Evolutionary conservation across 2,888 invertebrate species (phyloP), one percentile per base, ranked within the genome.

Genomic region (Laothoe populi): DNA sequence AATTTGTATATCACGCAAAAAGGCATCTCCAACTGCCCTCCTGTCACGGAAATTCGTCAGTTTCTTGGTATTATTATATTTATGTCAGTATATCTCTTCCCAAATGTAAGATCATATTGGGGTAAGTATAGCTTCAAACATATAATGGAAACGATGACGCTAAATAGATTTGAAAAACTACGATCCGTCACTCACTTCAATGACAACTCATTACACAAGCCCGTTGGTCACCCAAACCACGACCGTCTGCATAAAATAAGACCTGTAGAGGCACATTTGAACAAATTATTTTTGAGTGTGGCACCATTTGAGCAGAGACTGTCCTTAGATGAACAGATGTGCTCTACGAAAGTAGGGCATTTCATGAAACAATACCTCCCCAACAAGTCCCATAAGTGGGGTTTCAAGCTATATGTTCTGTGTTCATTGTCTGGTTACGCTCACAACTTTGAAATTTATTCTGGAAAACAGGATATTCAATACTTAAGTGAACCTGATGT

Each of bases 61-160:
- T 76, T 73, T 64, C 68, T 74, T 26, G 72, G 69, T 24, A 72
- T 77, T 69, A 61, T 73, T 66, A 66, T 77, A 69, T 74, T 62
- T 60, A 75, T 73, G 70, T 71, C 71, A 59, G 73, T 77, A 42
- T 68, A 67, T 67, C 70, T 70, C 69, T 76, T 72, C 74, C 74
- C 75, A 68, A 77, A 69, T 61, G 67, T 74, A n/a, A 67, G 77
- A 66, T 66, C 69, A 53, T 77, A 79, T 71, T 79, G 76, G 75
- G 26, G 26, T 26, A 26, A 26, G 26, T 26, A 26, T 26, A 5
- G 26, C 26, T 73, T 73, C 75, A 75, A 70, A 75, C 78, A 26
- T 26, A 26, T 26, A 26, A 26, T 26, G 26, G 26, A 72, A 11
- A 72, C 59, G 67, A 78, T 79, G 73, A 67, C 64, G 65, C 62